Evolutionary conservation across 2,113 vertebrate genomes (phyloP), one percentile per base, ranked within the genome.

Genomic region (Burhinus bistriatus): DNA sequence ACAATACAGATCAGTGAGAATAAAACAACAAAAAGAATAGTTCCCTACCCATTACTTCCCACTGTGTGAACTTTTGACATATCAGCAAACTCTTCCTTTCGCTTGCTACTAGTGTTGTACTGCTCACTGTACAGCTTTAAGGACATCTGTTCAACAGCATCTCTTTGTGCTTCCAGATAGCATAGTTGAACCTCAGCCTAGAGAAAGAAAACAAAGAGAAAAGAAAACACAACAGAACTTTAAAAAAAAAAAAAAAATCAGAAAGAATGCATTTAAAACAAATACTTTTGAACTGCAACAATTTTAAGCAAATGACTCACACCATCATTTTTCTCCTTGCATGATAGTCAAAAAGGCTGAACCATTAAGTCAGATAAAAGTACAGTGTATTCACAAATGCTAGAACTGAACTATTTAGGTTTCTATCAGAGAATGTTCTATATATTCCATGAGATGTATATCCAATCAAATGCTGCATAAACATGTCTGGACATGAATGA

Each of bases 91-190:
- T 98, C 98, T 90, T 98, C 98, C 94, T 98, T 98, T 97, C 98
- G 97, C 96, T 97, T 98, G 98, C 98, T 97, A 80, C 98, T 81
- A 15, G 97, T 97, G 68, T 98, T 97, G 93, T 99, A 99, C 83
- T 99, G 98, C 90, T 99, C 98, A 71, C 98, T 98, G 96, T 98
- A 99, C 88, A 99, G 98, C 97, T 98, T 99, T 95, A 99, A 95
- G 71, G 98, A 99, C 99, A 99, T 99, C 98, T 99, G 99, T 97
- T 99, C 99, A 96, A 99, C 98, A 88, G 98, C 98, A 49, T 98
- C 99, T 98, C 98, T 98, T 98, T 99, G 99, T 90, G 98, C 98
- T 97, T 99, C 99, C 93, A 98, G 97, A 96, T 98, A 98, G 97
- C 98, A 98, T 91, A 98, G 98, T 88, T 98, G 98, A 97, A 98